A percentile compares a stretch with the other conserved stretches of the same genome.
These are phyloP conservation scores for Leptobrachium ailaonicum DNA, from an alignment of 2,113 vertebrate species.

Conservation along the genomic window DNA sequence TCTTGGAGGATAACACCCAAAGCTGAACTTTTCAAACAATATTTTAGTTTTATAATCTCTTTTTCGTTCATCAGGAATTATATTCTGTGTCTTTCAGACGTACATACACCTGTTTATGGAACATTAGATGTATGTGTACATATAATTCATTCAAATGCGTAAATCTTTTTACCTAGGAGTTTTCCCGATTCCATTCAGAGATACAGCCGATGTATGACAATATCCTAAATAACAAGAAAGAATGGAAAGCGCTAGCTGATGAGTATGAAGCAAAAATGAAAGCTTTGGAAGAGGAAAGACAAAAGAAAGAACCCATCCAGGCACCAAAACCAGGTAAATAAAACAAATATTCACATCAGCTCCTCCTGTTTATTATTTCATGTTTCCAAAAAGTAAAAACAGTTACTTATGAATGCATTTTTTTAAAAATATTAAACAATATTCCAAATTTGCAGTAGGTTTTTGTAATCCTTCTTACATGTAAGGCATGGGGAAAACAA, in stretches of 20 bases:
- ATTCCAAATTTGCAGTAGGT: too few relatives aligned
- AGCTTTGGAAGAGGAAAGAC: constrained; percentile 77
- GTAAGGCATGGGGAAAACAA: too few relatives aligned
- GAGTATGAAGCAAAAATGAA: constrained; percentile 84
- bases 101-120: too few relatives aligned
- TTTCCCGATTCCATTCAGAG: constrained; percentile 89
- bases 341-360: neutral
- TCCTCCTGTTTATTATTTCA: neutral
- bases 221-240: constrained; percentile 88
- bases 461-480: too few relatives aligned
- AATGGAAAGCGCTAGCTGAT: constrained; percentile 90
- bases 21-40: too few relatives aligned
- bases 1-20: too few relatives aligned
- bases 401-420: too few relatives aligned
- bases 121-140: neutral
- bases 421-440: too few relatives aligned
- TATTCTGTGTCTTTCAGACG: too few relatives aligned
- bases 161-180: constrained; percentile 73
- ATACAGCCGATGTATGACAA: constrained; percentile 91
- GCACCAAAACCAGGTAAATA: constrained; percentile 71
- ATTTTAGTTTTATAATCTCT: too few relatives aligned
- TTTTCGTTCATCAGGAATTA: too few relatives aligned
- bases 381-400: neutral
- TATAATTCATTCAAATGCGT: neutral
- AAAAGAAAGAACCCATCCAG: constrained; percentile 64